Base-by-base conservation (phyloP, 2,888 invertebrate species). In the Philopedon plagiatum region DNA sequence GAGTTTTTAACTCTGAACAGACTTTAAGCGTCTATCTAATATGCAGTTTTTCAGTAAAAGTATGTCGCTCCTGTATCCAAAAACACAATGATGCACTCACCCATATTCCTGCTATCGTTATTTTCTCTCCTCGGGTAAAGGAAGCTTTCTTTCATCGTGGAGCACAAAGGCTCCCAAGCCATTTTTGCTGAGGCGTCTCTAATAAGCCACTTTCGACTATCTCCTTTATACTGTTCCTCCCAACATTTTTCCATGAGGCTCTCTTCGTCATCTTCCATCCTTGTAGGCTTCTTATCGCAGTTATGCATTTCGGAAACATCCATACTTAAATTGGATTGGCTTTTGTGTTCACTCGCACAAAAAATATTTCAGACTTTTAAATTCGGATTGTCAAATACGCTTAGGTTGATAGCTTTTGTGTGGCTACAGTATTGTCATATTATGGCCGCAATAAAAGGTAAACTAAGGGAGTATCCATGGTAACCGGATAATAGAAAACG, bases 181-280 rank as follows among this genome's bases (percentile, higher is more conserved):
- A 73, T 64, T 75, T 77, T 72, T 34, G 66, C 54, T 2, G 79
- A 77, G 7, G 76, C 81, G 72, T 84, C 83, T 74, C 81, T 77
- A 60, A 83, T 75, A 26, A 84, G 71, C 82, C 83, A 84, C 74
- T 81, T 82, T 77, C 81, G 79, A 57, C 83, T 83, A 64, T 81
- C 83, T 8, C 80, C 80, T 68, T 78, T 80, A 65, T 81, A 79
- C 54, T 76, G 76, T 69, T 80, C 81, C 62, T 76, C 62, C 79
- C 81, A 84, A 73, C 82, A 83, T 76, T 77, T 74, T 34, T 83
- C 84, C 56, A 54, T 18, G 7, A 63, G 57, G 54, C 68, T 64
- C 54, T 71, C 74, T 46, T 21, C 51, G 19, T 73, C 29, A 8
- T 62, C 63, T 23, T 73, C 60, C 1, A 3, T 15, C 32, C 65